Conservation (phyloP, 2,888 invertebrate species). For the Morpho helenor region DNA sequence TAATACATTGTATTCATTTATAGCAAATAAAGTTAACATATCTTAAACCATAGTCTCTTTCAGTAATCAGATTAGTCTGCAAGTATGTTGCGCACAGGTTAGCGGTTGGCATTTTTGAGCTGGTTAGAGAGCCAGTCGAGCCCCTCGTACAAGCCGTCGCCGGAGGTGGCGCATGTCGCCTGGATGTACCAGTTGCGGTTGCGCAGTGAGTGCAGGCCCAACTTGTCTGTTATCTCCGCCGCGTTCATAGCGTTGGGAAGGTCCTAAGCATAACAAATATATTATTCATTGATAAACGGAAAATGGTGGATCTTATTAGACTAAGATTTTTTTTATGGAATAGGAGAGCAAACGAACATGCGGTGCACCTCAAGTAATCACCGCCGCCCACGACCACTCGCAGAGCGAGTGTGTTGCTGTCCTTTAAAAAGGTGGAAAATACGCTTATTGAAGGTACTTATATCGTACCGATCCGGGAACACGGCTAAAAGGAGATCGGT, state of each 20-base stretch:
- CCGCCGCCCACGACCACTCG: too few relatives aligned
- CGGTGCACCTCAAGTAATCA: too few relatives aligned
- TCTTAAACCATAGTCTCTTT: constrained; percentile 79
- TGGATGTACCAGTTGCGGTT: constrained; percentile 99
- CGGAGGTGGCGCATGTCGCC: constrained; percentile 98
- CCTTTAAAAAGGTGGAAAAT: too few relatives aligned
- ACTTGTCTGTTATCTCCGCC: constrained; percentile 99
- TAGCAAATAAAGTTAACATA: constrained; percentile 79
- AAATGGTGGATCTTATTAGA: not conserved
- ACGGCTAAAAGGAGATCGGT: too few relatives aligned
- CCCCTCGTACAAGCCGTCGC: constrained; percentile 99
- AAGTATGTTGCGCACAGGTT: constrained; percentile 74
- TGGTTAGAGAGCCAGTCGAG: constrained; percentile 99
- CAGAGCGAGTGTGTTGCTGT: too few relatives aligned
- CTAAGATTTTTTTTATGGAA: too few relatives aligned
- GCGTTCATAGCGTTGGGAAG: constrained; percentile 99
- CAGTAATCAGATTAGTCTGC: constrained; percentile 69
- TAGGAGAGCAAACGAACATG: too few relatives aligned
- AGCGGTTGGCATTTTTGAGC: constrained; percentile 98
- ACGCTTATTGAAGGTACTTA: too few relatives aligned
- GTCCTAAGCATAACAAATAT: constrained; percentile 82
- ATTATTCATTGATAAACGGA: not conserved
- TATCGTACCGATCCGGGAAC: too few relatives aligned
- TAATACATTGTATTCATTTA: constrained; percentile 75
- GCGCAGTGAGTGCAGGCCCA: constrained; percentile 97